Base-by-base conservation (phyloP, 2,888 invertebrate species). In the Melanostoma scalare region DNA sequence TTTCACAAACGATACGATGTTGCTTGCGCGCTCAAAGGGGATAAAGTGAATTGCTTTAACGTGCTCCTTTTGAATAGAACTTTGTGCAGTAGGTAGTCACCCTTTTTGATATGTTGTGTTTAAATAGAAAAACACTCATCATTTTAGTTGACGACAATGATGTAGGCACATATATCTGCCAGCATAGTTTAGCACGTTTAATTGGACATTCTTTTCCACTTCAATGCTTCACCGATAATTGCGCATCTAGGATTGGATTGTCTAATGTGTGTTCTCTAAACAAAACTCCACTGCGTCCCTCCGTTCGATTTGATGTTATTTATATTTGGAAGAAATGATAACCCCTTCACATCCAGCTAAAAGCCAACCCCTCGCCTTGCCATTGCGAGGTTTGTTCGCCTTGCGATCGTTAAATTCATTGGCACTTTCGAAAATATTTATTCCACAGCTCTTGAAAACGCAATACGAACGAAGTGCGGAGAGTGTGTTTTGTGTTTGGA, bases 351-450 rank as follows among this genome's bases (percentile, higher is more conserved):
- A 36, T 60, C 20, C 20, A 1, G 20, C 20, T 20, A 20, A 20
- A 20, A 20, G 1, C 20, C 20, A 20, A 20, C 20, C 20, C 20
- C 20, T 20, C 20, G 20, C 20, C 20, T 20, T 20, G 20, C 20
- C 20, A 20, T 20, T 20, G 20, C 20, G 20, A 20, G 20, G 20
- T 20, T 58, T 40, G 31, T 40, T 10, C n/a, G 9, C 5, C 20
- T n/a, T 10, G 48, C 31, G 58, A 68, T 78, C 82, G 61, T 77
- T 65, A 76, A 72, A 73, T 52, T 58, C 77, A 73, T 68, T 73
- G 73, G 61, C 72, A 77, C 77, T 53, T 35, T 73, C 68, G 38
- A 78, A 78, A 82, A 82, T 82, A 73, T 82, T 77, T 82, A 82
- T 73, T 73, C 36, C 78, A 56, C 35, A 40, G 6, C 55, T 55